phyloP scores from a whole-genome alignment of 2,888 invertebrate species.

The Blastobasis lacticolella region DNA sequence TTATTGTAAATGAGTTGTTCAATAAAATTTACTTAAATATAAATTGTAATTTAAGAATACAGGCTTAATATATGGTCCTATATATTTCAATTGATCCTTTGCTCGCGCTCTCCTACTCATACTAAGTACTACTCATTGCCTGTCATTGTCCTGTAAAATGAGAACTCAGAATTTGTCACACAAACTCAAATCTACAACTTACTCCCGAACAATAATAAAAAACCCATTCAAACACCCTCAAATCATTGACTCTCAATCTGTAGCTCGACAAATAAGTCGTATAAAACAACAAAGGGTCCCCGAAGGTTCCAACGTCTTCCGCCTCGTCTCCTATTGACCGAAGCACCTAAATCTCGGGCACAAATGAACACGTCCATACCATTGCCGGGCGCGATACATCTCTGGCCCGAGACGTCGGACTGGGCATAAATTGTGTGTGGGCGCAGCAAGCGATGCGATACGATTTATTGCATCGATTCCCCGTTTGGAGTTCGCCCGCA shows the following conservation, averaged over 20 bases:
- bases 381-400: slow-evolving; percentile 55
- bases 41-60: too few species aligned
- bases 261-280: not conserved
- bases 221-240: not conserved
- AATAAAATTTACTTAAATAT: too few species aligned
- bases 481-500: slow-evolving; percentile 7
- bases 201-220: not conserved
- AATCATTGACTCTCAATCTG: not conserved
- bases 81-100: too few species aligned
- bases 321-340: slow-evolving; percentile 20
- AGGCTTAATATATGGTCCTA: too few species aligned
- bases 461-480: slow-evolving; percentile 21
- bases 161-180: not conserved
- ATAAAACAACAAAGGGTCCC: not conserved
- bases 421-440: slow-evolving; percentile 46
- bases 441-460: slow-evolving; percentile 42
- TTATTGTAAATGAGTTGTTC: too few species aligned
- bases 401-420: slow-evolving; percentile 32
- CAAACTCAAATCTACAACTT: not conserved
- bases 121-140: too few species aligned
- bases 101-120: too few species aligned
- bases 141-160: too few species aligned
- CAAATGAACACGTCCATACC: slow-evolving; percentile 54
- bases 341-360: slow-evolving; percentile 33
- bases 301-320: not conserved